phyloP scores from a whole-genome alignment of 2,797 vertebrate species.

The Sus cebifrons region DNA sequence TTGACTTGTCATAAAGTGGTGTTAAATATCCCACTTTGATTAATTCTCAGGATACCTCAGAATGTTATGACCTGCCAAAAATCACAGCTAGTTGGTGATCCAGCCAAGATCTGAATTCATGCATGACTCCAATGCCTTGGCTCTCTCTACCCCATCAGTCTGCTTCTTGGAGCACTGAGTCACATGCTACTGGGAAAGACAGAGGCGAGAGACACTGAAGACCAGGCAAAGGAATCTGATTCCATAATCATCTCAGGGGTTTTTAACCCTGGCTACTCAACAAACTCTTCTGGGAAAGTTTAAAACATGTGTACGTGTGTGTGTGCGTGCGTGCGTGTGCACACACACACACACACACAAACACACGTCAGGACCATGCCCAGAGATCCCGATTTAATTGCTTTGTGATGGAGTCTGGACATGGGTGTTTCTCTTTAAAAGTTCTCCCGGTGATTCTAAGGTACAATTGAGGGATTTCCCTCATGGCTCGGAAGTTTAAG shows the following conservation, averaged over 20 bases:
- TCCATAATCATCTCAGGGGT: neutral
- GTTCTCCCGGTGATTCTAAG: neutral
- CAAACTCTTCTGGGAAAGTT: neutral
- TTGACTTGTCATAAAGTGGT: neutral
- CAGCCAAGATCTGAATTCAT: neutral
- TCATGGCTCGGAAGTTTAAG: too few relatives aligned
- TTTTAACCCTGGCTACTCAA: neutral
- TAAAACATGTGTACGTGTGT: neutral
- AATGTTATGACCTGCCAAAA: neutral
- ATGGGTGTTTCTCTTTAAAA: constrained; percentile 11
- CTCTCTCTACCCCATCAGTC: neutral
- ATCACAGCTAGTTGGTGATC: neutral
- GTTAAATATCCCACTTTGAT: neutral
- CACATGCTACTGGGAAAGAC: neutral
- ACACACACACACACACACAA: neutral
- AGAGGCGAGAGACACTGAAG: neutral
- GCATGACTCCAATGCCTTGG: neutral
- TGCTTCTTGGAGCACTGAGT: neutral
- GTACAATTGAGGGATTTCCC: neutral
- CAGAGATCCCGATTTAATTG: constrained; percentile 4
- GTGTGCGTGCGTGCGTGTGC: too few relatives aligned
- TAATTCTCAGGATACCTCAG: constrained; percentile 10
- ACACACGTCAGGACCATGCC: neutral
- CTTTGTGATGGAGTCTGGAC: neutral
- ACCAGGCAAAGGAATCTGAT: neutral